phyloP scores from a whole-genome alignment of 1,140 invertebrate genomes.

The Penaeus vannamei region DNA sequence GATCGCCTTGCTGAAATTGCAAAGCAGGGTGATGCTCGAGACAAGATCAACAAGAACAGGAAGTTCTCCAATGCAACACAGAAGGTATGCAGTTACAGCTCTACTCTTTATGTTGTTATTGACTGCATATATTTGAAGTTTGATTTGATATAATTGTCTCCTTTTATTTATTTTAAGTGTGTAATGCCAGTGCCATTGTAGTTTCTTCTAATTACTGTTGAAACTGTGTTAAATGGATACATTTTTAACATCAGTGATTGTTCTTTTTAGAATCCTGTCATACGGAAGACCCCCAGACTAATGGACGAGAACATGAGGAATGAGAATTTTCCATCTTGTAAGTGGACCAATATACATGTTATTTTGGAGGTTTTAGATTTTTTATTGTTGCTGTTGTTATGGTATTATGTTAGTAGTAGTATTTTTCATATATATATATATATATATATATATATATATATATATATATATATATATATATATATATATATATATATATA shows the following conservation, averaged over 20 bases:
- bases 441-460: no score
- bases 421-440: no score
- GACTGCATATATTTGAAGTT: neutral
- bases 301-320: conserved; percentile 38
- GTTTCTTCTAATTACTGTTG: neutral
- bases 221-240: neutral
- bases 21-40: conserved; percentile 79
- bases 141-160: no score
- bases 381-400: neutral
- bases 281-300: neutral
- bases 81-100: neutral
- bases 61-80: conserved; percentile 26
- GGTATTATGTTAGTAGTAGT: neutral
- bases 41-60: conserved; percentile 75
- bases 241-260: neutral
- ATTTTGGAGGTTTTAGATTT: neutral
- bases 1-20: conserved; percentile 80
- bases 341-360: no score
- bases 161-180: no score
- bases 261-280: conserved; percentile 23
- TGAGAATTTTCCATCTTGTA: conserved; percentile 48
- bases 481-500: no score
- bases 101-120: neutral
- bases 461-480: no score
- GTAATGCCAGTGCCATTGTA: neutral